Conservation (phyloP, 30 jellyfish, hydroid and myxozoan genomes). For the Pseudorhiza aurosa region DNA sequence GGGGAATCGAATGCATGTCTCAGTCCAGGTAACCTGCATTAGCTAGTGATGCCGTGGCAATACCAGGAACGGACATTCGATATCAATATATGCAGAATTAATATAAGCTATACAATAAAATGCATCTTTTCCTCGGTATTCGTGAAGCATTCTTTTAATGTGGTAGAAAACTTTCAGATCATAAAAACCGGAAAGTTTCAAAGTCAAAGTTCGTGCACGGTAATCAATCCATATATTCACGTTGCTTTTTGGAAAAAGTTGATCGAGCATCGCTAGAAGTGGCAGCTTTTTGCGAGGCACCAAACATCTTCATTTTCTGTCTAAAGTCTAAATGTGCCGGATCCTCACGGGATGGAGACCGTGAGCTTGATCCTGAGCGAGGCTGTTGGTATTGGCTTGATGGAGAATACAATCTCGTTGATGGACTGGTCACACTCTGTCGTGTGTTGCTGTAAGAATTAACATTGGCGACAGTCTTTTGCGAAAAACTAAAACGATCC, state of each 20-base stretch:
- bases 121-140: too few relatives aligned
- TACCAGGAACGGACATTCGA: too few relatives aligned
- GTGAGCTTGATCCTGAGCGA: conserved; percentile 37
- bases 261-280: conserved; percentile 34
- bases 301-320: conserved; percentile 88
- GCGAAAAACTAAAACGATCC: conserved; percentile 51
- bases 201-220: neutral
- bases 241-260: conserved; percentile 56
- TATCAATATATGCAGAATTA: too few relatives aligned
- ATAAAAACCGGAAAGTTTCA: neutral
- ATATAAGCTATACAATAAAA: too few relatives aligned
- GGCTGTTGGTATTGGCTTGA: conserved; percentile 45
- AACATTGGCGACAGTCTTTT: conserved; percentile 32
- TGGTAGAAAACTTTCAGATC: neutral
- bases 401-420: conserved; percentile 32
- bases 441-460: neutral
- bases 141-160: too few relatives aligned
- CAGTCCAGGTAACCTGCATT: too few relatives aligned
- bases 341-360: conserved; percentile 63
- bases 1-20: too few relatives aligned
- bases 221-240: conserved; percentile 66
- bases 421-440: conserved; percentile 9
- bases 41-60: too few relatives aligned
- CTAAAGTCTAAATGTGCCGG: conserved; percentile 83
- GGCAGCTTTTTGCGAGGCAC: conserved; percentile 21